phyloP scores from a whole-genome alignment of 1,140 invertebrate genomes.

The Zaprionus ghesquierei region DNA sequence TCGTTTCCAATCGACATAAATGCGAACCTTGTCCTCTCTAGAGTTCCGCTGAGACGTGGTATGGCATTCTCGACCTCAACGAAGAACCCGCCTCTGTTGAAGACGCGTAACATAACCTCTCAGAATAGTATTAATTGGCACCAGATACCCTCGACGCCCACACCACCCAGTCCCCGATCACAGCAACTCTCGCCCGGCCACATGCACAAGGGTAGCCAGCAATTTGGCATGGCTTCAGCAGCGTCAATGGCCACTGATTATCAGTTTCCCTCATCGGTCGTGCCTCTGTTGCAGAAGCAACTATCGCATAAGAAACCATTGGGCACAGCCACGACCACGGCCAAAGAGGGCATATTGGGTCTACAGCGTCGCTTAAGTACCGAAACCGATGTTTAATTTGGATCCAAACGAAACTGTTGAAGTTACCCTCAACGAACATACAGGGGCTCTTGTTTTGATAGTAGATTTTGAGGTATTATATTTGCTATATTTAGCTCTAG shows the following conservation, averaged over 20 bases:
- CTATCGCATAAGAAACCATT: slow-evolving; percentile 59
- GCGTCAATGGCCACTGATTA: too few relatives aligned
- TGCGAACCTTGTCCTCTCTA: slow-evolving; percentile 48
- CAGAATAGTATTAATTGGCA: slow-evolving; percentile 83
- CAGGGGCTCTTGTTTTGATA: neutral
- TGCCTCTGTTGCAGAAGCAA: slow-evolving; percentile 57
- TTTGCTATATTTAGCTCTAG: slow-evolving; percentile 10
- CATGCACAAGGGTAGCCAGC: slow-evolving; percentile 10
- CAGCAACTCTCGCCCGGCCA: slow-evolving; percentile 56
- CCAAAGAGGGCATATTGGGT: neutral
- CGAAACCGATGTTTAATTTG: slow-evolving; percentile 71
- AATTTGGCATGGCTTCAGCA: slow-evolving; percentile 38
- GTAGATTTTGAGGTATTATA: neutral
- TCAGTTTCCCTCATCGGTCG: neutral
- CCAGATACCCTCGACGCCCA: slow-evolving; percentile 74
- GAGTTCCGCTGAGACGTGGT: slow-evolving; percentile 86
- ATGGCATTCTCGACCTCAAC: slow-evolving; percentile 85
- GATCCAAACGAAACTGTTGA: neutral
- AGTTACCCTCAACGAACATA: too few relatives aligned
- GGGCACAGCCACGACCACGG: slow-evolving; percentile 38
- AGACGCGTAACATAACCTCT: slow-evolving; percentile 85
- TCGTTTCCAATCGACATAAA: slow-evolving; percentile 38
- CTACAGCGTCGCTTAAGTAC: slow-evolving; percentile 52
- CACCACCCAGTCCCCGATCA: slow-evolving; percentile 68
- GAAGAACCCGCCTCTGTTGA: slow-evolving; percentile 89